phyloP scores from a whole-genome alignment of 2,797 vertebrate genomes.

The Eulemur albifrons region DNA sequence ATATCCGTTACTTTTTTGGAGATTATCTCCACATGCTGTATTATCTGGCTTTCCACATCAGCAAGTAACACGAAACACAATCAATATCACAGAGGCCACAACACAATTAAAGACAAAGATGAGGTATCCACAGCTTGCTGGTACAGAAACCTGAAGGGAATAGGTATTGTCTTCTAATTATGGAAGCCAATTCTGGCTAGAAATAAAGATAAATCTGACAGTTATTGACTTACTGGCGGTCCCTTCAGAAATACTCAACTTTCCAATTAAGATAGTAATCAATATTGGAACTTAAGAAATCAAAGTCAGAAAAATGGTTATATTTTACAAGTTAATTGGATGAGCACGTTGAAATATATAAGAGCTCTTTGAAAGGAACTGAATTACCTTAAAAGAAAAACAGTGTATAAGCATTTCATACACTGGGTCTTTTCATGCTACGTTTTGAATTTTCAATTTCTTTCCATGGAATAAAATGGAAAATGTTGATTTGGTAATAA shows the following conservation, averaged over 20 bases:
- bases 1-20: conserved; percentile 67
- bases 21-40: conserved; percentile 76
- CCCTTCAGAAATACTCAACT: conserved; percentile 54
- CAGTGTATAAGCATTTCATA: background rate
- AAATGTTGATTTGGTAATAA: background rate
- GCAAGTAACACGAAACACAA: conserved; percentile 80
- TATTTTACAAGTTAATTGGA: conserved; percentile 33
- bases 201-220: conserved; percentile 75
- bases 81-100: conserved; percentile 80
- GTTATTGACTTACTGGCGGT: conserved; percentile 59
- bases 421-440: background rate
- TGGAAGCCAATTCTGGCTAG: conserved; percentile 60
- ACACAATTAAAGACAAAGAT: conserved; percentile 81
- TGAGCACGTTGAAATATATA: background rate
- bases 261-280: conserved; percentile 59
- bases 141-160: conserved; percentile 86
- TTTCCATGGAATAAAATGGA: conserved; percentile 35
- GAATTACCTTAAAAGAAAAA: conserved; percentile 32
- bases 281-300: conserved; percentile 55
- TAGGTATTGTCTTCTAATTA: conserved; percentile 61
- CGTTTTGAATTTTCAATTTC: conserved; percentile 34
- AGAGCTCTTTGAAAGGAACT: conserved; percentile 45
- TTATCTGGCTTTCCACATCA: conserved; percentile 85
- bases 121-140: conserved; percentile 75
- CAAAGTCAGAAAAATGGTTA: conserved; percentile 56